Base-by-base conservation (phyloP, 2,113 vertebrate genomes). In the Misgurnus mizolepis region DNA sequence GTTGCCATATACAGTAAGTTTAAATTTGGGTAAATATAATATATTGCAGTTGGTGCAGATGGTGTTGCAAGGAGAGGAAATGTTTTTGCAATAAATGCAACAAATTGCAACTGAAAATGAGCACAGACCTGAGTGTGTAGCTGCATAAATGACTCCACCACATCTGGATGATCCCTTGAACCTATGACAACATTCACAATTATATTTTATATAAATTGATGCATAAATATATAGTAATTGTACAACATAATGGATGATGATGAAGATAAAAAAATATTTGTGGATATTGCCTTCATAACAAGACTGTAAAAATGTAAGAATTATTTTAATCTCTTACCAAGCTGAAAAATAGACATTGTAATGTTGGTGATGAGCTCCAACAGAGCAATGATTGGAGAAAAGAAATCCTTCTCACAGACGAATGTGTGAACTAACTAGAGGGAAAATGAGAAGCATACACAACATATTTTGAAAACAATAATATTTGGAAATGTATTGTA, bases 141-240 rank as follows among this genome's bases (percentile, higher is more conserved):
- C 92, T 95, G 94, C 98, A 99, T 97, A 91, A 99, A 99, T 83
- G 98, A 98, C 93, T 98, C 98, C 89, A 96, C 97, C 91, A 99
- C 95, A 92, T 99, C 98, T 88, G 98, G 98, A 94, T 98, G 96
- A 93, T 99, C 95, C 91, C 96, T 95, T 86, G 95, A 94, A 90
- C 95, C 98, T 99, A 95, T 93, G 95, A 95, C 93, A 95, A 93
- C 93, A 95, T 93, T 94, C 67, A 93, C 87, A 67, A 41, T 5
- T n/a, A 71, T 34, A 34, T 34, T 34, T 3, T 34, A 2, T 53
- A 5, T 39, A 71, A 70, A 74, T 8, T 58, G 27, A 12, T n/a
- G 22, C 10, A 12, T 72, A 14, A 53, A 53, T 53, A 53, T 53
- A 14, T 14, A 53, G 12, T 15, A 15, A 53, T 14, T 53, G 14